Evolutionary conservation across 2,113 vertebrate genomes (phyloP), one percentile per base, ranked within the genome.

Genomic region (Desmodus rotundus): DNA sequence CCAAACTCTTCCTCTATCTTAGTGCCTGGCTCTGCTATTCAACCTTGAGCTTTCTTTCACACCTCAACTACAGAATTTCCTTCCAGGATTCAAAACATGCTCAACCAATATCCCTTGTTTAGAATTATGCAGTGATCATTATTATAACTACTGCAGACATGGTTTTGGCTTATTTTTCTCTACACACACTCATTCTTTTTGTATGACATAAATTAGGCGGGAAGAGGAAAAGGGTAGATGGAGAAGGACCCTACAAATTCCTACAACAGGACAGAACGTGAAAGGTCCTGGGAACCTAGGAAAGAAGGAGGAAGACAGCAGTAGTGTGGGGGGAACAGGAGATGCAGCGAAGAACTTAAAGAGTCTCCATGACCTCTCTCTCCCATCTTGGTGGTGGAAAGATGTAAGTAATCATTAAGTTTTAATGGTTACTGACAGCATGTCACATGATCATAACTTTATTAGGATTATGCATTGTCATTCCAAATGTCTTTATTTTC

Each of bases 261-360:
- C 17, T 19, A 50, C 16, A 31, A 28, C 1, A 56, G 41, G n/a
- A 31, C 2, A 41, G n/a, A 72, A 63, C n/a, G 10, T 15, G 19
- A 22, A 36, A 87, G 73, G 14, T 33, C 14, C n/a, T 20, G 41
- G 26, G 19, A 3, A 0, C 14, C 15, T 19, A 28, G 7, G 28
- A 47, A 47, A 15, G 3, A 14, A 5, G 5, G 33, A 15, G 20
- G 6, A 24, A 11, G 52, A 72, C 5, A 70, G 13, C 4, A 50
- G 3, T 7, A 8, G 4, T 19, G 4, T 17, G 26, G 12, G 9
- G 19, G 11, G 11, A 3, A 43, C 2, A 0, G 47, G 1, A 10
- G 2, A 45, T 8, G 17, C 89, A 19, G 28, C 16, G 12, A 8
- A 54, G 8, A 20, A 28, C 68, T 81, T 16, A 16, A 4, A 31